These are phyloP conservation scores for Delia radicum DNA, from an alignment of 1,140 invertebrate genomes.

Conservation along the genomic window DNA sequence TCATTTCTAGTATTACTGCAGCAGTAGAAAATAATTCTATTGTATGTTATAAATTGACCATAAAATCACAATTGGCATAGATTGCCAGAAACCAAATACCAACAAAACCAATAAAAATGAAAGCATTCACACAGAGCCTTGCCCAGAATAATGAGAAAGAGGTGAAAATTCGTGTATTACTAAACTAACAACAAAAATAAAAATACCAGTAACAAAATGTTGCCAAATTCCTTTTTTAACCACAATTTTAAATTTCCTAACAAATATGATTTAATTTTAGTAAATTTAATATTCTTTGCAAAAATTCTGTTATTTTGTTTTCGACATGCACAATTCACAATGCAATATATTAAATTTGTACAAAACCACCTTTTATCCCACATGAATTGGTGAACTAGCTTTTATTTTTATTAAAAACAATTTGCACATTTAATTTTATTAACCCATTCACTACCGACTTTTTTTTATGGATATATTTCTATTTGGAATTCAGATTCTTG, in stretches of 20 bases:
- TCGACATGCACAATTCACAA: neutral
- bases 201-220: neutral
- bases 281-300: neutral
- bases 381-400: neutral
- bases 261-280: too few species aligned
- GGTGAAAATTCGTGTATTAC: neutral
- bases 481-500: too few species aligned
- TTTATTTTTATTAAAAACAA: neutral
- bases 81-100: conserved; percentile 9
- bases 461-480: too few species aligned
- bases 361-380: neutral
- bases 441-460: neutral
- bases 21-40: conserved; percentile 8
- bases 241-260: neutral
- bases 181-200: neutral
- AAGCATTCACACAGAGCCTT: neutral
- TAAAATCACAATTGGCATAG: conserved; percentile 23
- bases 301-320: neutral
- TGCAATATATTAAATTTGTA: neutral
- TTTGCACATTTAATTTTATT: neutral
- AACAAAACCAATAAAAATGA: neutral
- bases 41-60: conserved; percentile 9
- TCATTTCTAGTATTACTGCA: conserved; percentile 20
- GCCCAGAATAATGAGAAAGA: neutral
- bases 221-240: neutral